Base-by-base conservation (phyloP, 2,113 vertebrate species). In the Cairina moschata region DNA sequence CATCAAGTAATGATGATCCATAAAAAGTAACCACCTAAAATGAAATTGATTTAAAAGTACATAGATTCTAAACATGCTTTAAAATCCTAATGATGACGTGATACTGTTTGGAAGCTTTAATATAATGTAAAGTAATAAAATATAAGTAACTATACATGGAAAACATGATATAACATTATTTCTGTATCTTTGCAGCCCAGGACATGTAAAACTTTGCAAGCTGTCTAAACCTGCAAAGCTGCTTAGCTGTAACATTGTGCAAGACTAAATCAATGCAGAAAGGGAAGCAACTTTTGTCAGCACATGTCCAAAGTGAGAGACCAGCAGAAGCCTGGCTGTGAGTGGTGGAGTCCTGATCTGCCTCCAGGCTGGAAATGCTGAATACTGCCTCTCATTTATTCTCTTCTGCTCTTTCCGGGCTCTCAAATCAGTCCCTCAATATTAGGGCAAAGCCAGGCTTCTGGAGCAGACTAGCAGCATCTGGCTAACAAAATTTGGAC, bases 1-100 rank as follows among this genome's bases (percentile, higher is more conserved):
- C 97, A 11, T 94, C 96, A 81, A 99, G 90, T 92, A 99, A 95
- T 9, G 99, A 98, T 0, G 99, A 99, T 20, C 98, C 98, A 6
- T 99, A 99, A 77, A 99, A 96, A 31, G 98, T 99, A 92, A 99
- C 98, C 56, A 94, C 28, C 99, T 99, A 86, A 83, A 90, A 96
- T 95, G 9, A 95, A 65, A 96, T 4, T 8, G 11, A 86, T 92
- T 22, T 50, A 59, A 69, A 92, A 75, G 22, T 0, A 0, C 25
- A 17, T 9, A n/a, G 29, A 25, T 75, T 74, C 42, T 56, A 80
- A 84, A 69, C 2, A 12, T 11, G 18, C 4, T 86, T 11, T 81
- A 58, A 89, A 82, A 54, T 73, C 25, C 32, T 65, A 86, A 62
- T 8, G 15, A 44, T 42, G 38, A 68, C 48, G 32, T 52, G 0